Evolutionary conservation across 2,888 invertebrate species (phyloP).

Genomic region (Latrodectus elegans): DNA sequence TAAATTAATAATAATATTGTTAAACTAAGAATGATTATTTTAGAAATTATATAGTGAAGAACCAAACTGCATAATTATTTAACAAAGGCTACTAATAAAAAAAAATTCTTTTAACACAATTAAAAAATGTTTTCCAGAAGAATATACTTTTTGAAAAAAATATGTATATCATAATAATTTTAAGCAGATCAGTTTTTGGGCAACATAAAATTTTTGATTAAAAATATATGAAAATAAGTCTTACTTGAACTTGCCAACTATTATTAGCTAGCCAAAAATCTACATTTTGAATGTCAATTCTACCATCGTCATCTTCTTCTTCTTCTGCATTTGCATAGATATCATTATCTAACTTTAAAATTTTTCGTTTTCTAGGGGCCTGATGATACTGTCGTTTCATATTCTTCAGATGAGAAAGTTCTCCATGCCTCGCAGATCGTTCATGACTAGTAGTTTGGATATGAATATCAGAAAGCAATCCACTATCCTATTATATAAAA

Average conservation of each 20-base stretch:
- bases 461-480: slow-evolving; percentile 40
- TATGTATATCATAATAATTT: background rate
- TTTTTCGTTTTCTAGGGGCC: slow-evolving; percentile 83
- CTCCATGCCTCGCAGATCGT: slow-evolving; percentile 88
- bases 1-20: too few species aligned
- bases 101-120: background rate
- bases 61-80: too few species aligned
- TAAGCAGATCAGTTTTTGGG: background rate
- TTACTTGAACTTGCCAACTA: slow-evolving; percentile 77
- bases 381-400: slow-evolving; percentile 84
- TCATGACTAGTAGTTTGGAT: slow-evolving; percentile 78
- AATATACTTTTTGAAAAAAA: background rate
- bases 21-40: too few species aligned
- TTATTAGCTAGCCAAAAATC: slow-evolving; percentile 90
- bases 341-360: slow-evolving; percentile 80
- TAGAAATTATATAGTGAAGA: too few species aligned
- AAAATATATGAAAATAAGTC: background rate
- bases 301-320: slow-evolving; percentile 78
- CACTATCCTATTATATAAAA: slow-evolving; percentile 39
- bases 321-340: slow-evolving; percentile 80
- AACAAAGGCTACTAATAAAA: background rate
- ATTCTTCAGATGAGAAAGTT: slow-evolving; percentile 88
- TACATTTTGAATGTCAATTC: slow-evolving; percentile 87
- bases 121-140: background rate
- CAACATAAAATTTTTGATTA: background rate